Base-by-base conservation (phyloP, 2,113 vertebrate species). In the Rhipidura dahli region DNA sequence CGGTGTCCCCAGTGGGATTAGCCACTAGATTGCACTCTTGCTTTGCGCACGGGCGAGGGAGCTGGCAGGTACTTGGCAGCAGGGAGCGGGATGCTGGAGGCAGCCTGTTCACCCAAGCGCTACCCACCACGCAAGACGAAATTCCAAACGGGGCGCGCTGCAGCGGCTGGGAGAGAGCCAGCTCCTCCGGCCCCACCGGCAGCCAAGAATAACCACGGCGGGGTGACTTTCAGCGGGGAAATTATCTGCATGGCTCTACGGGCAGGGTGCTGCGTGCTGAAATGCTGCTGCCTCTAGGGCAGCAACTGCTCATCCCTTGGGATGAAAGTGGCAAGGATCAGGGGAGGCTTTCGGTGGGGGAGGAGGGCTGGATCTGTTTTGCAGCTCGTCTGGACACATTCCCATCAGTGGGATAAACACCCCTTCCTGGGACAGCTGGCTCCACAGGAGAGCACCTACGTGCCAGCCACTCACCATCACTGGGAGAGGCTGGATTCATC, bases 21-120 rank as follows among this genome's bases (percentile, higher is more conserved):
- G 77, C 95, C 97, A 19, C 92, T 89, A 97, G 97, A 79, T 79
- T 92, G 96, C 93, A 93, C 81, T 90, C 77, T 88, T 94, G 94
- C 64, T 23, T 92, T 95, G 73, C 9, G n/a, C 42, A 35, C 13
- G 7, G 71, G n/a, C 2, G 12, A 45, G 33, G 26, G 49, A 92
- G 50, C 57, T 49, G 89, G 72, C 94, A 91, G 89, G 81, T 93
- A 73, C 75, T 66, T 81, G 84, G 94, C 91, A 90, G 82, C 33
- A 24, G 65, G 50, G 54, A 78, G 63, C 35, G n/a, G 61, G 83
- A 88, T 70, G 66, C 73, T 85, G 75, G 27, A 89, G 71, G 83
- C 87, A 83, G 90, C 35, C 75, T 87, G 78, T 7, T 85, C 84
- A 84, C 87, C 87, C 87, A 12, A 61, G 83, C 33, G 4, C 89